Conservation (phyloP, 2,113 vertebrate genomes). For the Mystacornis crossleyi region DNA sequence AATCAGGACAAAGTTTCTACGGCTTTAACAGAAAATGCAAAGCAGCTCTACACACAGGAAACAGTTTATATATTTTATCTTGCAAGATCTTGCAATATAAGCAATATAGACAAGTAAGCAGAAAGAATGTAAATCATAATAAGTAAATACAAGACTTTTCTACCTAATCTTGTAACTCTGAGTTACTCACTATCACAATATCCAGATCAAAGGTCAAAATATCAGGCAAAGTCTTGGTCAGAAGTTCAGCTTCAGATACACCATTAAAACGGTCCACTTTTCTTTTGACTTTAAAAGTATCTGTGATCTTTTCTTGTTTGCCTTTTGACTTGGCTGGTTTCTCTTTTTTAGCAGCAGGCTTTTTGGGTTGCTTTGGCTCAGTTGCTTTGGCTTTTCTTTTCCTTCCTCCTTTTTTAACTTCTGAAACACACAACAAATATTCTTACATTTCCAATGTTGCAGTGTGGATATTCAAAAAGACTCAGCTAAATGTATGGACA, state of each 20-base stretch:
- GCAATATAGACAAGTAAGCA: neutral
- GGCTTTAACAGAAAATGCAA: neutral
- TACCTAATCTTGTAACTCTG: neutral
- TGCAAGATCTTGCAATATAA: neutral
- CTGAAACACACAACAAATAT: conserved; percentile 68
- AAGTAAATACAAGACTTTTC: neutral
- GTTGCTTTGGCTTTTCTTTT: conserved; percentile 80
- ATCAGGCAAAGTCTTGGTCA: conserved; percentile 95
- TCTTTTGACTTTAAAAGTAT: conserved; percentile 94
- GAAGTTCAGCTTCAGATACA: conserved; percentile 93
- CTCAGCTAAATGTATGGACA: neutral
- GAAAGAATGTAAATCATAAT: neutral
- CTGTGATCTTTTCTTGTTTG: conserved; percentile 97
- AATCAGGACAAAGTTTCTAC: neutral
- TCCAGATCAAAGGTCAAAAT: conserved; percentile 95
- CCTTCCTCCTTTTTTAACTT: conserved; percentile 81
- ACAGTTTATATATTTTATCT: neutral
- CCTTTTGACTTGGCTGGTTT: conserved; percentile 82
- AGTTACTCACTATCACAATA: conserved; percentile 93
- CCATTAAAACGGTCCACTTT: conserved; percentile 98
- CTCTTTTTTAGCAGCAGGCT: conserved; percentile 61
- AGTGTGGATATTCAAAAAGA: neutral
- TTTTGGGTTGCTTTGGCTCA: conserved; percentile 74
- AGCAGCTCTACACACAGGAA: neutral
- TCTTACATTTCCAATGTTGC: neutral